phyloP scores from a whole-genome alignment of 2,797 vertebrate species.

The Oreochromis mossambicus region DNA sequence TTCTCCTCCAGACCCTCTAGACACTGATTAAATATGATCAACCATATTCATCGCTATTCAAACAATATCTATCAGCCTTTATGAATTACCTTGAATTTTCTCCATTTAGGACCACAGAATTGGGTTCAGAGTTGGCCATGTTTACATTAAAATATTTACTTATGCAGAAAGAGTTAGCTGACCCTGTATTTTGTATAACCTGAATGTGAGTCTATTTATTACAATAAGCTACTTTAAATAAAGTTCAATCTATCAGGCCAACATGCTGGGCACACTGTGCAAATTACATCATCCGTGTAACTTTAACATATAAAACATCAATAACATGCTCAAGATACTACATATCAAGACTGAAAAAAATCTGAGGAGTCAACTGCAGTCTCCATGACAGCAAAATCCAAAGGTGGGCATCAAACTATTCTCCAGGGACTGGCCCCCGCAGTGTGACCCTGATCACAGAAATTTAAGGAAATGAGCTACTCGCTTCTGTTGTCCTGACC shows the following conservation, averaged over 20 bases:
- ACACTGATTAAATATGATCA: neutral
- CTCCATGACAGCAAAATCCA: conserved; percentile 55
- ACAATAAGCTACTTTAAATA: neutral
- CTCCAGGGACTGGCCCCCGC: conserved; percentile 27
- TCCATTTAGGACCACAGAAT: neutral
- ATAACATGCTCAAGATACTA: conserved; percentile 8
- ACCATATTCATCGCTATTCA: neutral
- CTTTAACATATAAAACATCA: neutral
- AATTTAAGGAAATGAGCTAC: conserved; percentile 18
- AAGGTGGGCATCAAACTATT: conserved; percentile 41
- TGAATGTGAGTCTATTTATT: neutral
- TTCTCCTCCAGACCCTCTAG: neutral
- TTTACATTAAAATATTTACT: neutral
- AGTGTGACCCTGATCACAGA: conserved; percentile 45
- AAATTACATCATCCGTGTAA: neutral
- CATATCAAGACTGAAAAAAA: conserved; percentile 6
- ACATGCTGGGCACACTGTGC: neutral
- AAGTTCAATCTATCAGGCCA: neutral
- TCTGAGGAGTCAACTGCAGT: conserved; percentile 31
- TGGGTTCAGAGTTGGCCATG: neutral
- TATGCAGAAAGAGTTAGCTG: neutral
- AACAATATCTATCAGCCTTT: neutral
- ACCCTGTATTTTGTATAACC: neutral
- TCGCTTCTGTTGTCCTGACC: conserved; percentile 21
- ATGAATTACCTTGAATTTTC: neutral